phyloP scores from a whole-genome alignment of 2,888 invertebrate species.

The Tenthredo scrophulariae region DNA sequence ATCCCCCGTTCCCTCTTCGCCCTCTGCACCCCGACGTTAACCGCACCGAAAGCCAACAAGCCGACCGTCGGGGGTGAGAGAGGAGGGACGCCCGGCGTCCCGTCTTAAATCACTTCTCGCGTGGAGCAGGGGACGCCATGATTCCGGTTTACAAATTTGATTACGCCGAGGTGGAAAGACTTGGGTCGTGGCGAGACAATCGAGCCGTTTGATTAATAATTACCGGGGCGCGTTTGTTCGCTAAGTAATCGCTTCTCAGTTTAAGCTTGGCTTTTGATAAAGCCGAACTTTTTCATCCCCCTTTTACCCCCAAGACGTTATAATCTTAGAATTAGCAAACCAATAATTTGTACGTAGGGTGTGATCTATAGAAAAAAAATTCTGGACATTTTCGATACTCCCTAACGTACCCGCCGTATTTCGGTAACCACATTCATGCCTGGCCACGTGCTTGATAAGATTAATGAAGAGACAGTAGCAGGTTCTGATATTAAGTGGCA shows the following conservation, averaged over 20 bases:
- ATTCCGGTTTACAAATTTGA: constrained; percentile 62
- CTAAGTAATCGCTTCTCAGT: constrained; percentile 45
- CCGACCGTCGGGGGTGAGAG: constrained; percentile 52
- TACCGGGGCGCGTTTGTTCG: constrained; percentile 41
- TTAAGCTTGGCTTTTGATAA: constrained; percentile 2
- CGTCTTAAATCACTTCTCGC: constrained; percentile 57
- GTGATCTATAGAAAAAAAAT: neutral
- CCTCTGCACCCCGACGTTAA: constrained; percentile 50
- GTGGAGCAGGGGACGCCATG: constrained; percentile 56
- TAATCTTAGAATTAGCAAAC: neutral
- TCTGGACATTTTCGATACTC: neutral
- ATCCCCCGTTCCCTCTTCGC: constrained; percentile 68
- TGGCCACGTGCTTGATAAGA: neutral
- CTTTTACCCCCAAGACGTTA: neutral
- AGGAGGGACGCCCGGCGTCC: constrained; percentile 54
- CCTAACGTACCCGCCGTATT: neutral
- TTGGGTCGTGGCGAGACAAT: constrained; percentile 41
- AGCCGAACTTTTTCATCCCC: neutral
- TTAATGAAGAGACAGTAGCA: neutral
- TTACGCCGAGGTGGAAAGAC: constrained; percentile 55
- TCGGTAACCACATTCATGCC: neutral
- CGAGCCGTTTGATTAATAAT: constrained; percentile 52
- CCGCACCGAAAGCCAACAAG: constrained; percentile 58
- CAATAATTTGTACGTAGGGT: neutral
- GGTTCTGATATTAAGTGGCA: neutral